These are phyloP conservation scores for Cardinalis cardinalis DNA, from an alignment of 2,113 vertebrate genomes.

Conservation along the genomic window DNA sequence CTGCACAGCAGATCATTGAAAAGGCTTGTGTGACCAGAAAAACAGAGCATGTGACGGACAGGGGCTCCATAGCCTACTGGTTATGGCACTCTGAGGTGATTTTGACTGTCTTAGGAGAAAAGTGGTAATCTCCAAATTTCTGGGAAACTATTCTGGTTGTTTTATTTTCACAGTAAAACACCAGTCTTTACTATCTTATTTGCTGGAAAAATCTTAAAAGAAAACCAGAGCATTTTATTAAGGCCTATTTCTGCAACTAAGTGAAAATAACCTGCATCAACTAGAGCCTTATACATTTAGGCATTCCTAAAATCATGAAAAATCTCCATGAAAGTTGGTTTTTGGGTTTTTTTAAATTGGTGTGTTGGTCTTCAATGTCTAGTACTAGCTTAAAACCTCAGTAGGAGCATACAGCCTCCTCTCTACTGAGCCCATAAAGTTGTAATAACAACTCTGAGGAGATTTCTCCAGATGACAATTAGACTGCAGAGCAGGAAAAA, in stretches of 20 bases:
- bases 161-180: not conserved
- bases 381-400: not conserved
- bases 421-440: not conserved
- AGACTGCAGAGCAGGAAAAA: slow-evolving; percentile 16
- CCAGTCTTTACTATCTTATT: not conserved
- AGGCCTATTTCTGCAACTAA: not conserved
- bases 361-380: not conserved
- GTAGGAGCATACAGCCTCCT: not conserved
- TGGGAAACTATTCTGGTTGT: not conserved
- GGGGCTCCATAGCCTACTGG: not conserved
- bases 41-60: not conserved
- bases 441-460: not conserved
- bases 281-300: not conserved
- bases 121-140: not conserved
- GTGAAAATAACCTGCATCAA: rapidly evolving
- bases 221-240: not conserved
- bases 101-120: not conserved
- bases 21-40: not conserved
- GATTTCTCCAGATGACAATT: slow-evolving; percentile 37
- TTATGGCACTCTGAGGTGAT: not conserved
- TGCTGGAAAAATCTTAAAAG: not conserved
- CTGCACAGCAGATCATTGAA: not conserved
- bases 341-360: not conserved
- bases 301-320: not conserved
- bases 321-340: not conserved